Conservation (phyloP, 2,797 vertebrate species). For the Eospalax fontanierii region DNA sequence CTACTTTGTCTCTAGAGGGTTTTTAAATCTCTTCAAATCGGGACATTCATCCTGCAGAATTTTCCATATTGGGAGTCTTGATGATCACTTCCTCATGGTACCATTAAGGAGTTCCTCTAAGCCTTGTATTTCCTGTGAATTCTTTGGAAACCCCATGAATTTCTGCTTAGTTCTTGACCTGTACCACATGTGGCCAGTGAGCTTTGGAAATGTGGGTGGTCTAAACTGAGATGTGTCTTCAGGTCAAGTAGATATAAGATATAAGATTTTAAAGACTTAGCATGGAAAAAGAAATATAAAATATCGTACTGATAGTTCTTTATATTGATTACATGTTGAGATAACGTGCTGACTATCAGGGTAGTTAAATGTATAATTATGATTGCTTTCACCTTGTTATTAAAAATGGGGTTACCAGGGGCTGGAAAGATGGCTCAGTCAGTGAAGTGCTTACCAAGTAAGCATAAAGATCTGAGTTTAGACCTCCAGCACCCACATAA, state of each 20-base stretch:
- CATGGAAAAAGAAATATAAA: not conserved
- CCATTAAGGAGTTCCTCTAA: not conserved
- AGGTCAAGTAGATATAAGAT: not conserved
- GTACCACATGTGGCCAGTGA: not conserved
- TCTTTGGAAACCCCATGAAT: not conserved
- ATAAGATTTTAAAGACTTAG: not conserved
- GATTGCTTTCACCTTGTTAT: not conserved
- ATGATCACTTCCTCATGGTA: not conserved
- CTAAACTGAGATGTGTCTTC: not conserved
- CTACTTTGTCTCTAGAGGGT: not conserved
- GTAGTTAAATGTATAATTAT: not conserved
- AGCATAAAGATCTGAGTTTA: not conserved
- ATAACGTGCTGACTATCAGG: not conserved
- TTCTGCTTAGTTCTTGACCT: not conserved
- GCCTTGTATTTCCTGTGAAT: not conserved
- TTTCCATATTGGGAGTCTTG: not conserved
- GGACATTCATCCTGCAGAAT: not conserved
- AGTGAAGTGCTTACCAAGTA: not conserved
- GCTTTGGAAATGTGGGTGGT: not conserved
- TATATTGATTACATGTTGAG: not conserved
- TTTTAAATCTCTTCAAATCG: not conserved
- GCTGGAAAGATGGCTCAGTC: not conserved
- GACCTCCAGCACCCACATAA: not conserved
- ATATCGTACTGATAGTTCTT: not conserved
- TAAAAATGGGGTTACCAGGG: not conserved